Evolutionary conservation across 2,113 vertebrate genomes (phyloP), one percentile per base, ranked within the genome.

Genomic region (Cinclus cinclus): DNA sequence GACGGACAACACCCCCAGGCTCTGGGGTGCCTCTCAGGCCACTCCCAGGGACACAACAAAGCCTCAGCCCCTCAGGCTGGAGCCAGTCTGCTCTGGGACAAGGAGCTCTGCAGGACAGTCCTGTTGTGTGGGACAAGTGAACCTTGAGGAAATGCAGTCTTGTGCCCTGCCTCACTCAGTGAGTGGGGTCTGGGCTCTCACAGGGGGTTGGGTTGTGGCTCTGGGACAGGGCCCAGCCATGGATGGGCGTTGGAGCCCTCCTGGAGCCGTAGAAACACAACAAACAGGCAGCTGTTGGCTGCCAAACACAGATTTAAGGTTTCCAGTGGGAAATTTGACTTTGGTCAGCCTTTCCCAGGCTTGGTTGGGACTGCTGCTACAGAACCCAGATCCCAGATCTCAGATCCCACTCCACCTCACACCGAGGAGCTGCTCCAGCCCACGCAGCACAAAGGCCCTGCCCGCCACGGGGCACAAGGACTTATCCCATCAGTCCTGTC

Each of bases 151-250:
- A 49, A 70, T 8, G 33, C 6, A 83, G 44, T 47, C 42, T 39
- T 9, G 5, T 50, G 62, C 71, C 47, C 67, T 63, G 24, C 59
- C 59, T 5, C n/a, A 28, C 37, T 22, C 2, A 0, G 49, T 11
- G 31, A 41, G 10, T 1, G 39, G 15, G 16, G 11, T 28, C 73
- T 67, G 55, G 42, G 52, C 19, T 58, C 55, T 28, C 33, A 12
- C 20, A 10, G 44, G 50, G 41, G 21, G 15, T 4, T 3, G 2
- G 4, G 1, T 2, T 67, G 37, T 42, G 35, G 20, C 10, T 22
- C 58, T 80, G 67, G 56, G 39, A 2, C 6, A 16, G 42, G 7
- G 14, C 46, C 33, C 8, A 24, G 47, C 42, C 39, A 15, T 1
- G 47, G 60, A 7, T 1, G 21, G 15, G 68, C 30, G 21, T 1